Evolutionary conservation across 2,113 vertebrate species (phyloP), one percentile per base, ranked within the genome.

Genomic region (Corythornis madagascariensis): DNA sequence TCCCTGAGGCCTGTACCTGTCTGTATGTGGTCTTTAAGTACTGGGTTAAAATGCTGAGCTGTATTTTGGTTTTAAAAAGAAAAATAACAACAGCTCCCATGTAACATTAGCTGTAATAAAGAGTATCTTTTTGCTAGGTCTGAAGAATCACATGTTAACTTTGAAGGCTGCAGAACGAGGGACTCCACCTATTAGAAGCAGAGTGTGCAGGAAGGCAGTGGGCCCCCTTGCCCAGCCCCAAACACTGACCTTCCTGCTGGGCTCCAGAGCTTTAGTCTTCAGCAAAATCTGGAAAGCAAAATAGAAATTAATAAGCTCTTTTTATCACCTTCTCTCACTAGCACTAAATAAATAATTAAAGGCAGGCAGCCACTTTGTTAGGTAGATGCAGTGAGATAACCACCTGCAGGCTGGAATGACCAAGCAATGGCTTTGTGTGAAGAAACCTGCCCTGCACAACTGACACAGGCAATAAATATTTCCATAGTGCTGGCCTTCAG

Each of bases 21-120:
- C 65, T 7, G 1, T 33, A 11, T 6, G 28, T 4, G 13, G 47
- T 48, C 48, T 52, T 0, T 5, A 3, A 10, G 20, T 8, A 16
- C 29, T 15, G 1, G 13, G 18, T 35, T 72, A 56, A 76, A 90
- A 74, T 28, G 7, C 50, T 55, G 25, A 55, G 13, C n/a, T 66
- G 1, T 11, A 16, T 7, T 11, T 70, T 66, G 7, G 28, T 57
- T 82, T 82, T 43, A 43, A 73, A 83, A 66, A 29, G 15, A 52
- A 64, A 76, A 82, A 10, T 59, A 35, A 40, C 50, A 74, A 22
- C 15, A 9, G 8, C 24, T 38, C 26, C 4, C 18, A 66, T 42
- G 22, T 42, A 29, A 21, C 11, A 25, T 16, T 17, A 64, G 25
- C 35, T 74, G 21, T 43, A 65, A 33, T 6, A 35, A 89, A 43